A percentile compares a stretch with the other conserved stretches of the same genome.
Conservation (phyloP, 2,888 invertebrate species). For the Agrochola lychnidis region DNA sequence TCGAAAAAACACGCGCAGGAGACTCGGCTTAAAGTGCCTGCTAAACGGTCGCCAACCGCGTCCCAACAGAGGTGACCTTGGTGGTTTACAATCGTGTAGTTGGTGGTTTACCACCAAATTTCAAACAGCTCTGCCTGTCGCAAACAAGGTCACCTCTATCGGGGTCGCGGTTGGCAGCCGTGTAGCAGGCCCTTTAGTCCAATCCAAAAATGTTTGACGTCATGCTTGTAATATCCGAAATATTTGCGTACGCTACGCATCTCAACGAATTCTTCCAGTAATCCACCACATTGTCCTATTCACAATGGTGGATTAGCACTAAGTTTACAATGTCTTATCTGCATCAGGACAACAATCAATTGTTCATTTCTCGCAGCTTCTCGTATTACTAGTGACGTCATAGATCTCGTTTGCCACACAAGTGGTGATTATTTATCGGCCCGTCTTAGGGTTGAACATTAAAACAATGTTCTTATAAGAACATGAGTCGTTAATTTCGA, state of each 20-base stretch:
- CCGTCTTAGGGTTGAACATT: slow-evolving; percentile 66
- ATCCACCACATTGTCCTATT: slow-evolving; percentile 38
- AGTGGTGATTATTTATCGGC: slow-evolving; percentile 84
- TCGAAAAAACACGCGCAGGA: too few relatives aligned
- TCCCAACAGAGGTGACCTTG: too few relatives aligned
- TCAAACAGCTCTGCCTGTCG: too few relatives aligned
- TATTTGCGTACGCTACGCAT: background rate
- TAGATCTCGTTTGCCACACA: slow-evolving; percentile 79
- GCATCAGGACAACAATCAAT: slow-evolving; percentile 55
- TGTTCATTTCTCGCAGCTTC: slow-evolving; percentile 67
- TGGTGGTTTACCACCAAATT: too few relatives aligned
- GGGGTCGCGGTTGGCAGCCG: too few relatives aligned
- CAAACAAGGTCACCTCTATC: too few relatives aligned
- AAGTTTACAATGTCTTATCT: slow-evolving; percentile 46
- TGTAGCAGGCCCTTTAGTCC: too few relatives aligned
- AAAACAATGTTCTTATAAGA: slow-evolving; percentile 85
- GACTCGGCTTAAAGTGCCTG: too few relatives aligned
- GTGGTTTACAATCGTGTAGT: too few relatives aligned
- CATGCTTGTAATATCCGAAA: background rate
- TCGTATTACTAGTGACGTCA: slow-evolving; percentile 67
- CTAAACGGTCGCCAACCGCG: too few relatives aligned
- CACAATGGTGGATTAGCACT: slow-evolving; percentile 35
- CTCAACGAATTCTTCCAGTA: slow-evolving; percentile 30
- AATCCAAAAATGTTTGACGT: background rate
- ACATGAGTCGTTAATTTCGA: slow-evolving; percentile 88